Evolutionary conservation across 2,797 vertebrate genomes (phyloP).

Genomic region (Sitta carolinensis): DNA sequence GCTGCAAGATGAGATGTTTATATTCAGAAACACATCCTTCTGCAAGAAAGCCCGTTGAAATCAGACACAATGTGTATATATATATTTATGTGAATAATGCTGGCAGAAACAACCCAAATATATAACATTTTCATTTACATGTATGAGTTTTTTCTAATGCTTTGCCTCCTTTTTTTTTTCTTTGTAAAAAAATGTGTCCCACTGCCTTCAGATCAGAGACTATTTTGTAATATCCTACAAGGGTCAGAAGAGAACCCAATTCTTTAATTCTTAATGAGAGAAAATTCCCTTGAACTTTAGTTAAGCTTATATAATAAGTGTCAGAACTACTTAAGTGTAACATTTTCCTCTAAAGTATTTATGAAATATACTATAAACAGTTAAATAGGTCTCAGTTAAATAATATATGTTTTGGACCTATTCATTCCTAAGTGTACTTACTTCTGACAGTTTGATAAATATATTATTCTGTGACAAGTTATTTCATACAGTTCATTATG

Average conservation of each 20-base stretch:
- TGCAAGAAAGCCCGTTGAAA: background rate
- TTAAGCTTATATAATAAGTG: background rate
- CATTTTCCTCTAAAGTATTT: constrained; percentile 31
- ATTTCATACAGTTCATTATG: background rate
- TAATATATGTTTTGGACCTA: constrained; percentile 38
- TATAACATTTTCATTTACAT: background rate
- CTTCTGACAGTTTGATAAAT: constrained; percentile 8
- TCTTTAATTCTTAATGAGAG: background rate
- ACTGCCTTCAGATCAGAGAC: background rate
- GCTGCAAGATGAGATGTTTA: background rate
- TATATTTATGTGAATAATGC: background rate
- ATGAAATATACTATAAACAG: constrained; percentile 49
- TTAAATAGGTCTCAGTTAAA: constrained; percentile 49
- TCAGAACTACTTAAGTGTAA: constrained; percentile 18
- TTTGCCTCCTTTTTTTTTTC: background rate
- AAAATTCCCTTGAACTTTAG: background rate
- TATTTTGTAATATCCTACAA: background rate
- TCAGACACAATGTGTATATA: background rate
- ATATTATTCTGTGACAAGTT: background rate
- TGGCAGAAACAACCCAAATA: background rate
- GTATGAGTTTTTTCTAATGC: background rate
- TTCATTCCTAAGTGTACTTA: background rate
- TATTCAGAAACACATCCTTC: background rate
- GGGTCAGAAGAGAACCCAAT: background rate
- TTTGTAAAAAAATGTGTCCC: background rate